Evolutionary conservation across 2,888 invertebrate genomes (phyloP).

Genomic region (Watsonalla binaria): DNA sequence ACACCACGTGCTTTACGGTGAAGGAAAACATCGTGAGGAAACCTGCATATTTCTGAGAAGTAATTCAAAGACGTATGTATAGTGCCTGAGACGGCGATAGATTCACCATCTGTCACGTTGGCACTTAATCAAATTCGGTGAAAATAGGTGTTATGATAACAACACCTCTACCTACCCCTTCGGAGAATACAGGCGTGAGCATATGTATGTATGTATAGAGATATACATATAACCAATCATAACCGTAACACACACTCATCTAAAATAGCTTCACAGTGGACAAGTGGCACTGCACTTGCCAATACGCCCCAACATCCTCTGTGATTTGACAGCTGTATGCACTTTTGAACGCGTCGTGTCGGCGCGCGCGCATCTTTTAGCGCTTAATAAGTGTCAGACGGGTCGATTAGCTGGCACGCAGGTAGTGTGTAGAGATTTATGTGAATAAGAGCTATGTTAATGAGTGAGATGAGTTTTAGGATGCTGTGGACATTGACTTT

Average conservation of each 20-base stretch:
- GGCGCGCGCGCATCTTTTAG: background rate
- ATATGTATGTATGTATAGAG: too few species aligned
- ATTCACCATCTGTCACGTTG: too few species aligned
- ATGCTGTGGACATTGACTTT: background rate
- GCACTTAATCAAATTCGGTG: too few species aligned
- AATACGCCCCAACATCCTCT: constrained; percentile 14
- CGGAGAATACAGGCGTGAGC: too few species aligned
- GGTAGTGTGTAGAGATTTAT: background rate
- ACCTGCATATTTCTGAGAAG: too few species aligned
- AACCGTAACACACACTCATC: background rate
- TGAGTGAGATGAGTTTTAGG: background rate
- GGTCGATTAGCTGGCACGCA: background rate
- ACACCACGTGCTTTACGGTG: too few species aligned
- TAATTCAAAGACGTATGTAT: too few species aligned
- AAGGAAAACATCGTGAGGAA: too few species aligned
- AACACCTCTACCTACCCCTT: too few species aligned
- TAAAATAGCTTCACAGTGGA: background rate
- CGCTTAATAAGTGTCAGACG: constrained; percentile 1
- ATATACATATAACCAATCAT: background rate
- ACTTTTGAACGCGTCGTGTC: constrained; percentile 15
- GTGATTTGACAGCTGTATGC: constrained; percentile 30
- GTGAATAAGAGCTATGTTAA: background rate
- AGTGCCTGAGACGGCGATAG: too few species aligned
- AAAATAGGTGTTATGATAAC: too few species aligned
- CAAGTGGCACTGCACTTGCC: constrained; percentile 10